phyloP scores from a whole-genome alignment of 1,140 invertebrate species.

The Drosophila pachea region DNA sequence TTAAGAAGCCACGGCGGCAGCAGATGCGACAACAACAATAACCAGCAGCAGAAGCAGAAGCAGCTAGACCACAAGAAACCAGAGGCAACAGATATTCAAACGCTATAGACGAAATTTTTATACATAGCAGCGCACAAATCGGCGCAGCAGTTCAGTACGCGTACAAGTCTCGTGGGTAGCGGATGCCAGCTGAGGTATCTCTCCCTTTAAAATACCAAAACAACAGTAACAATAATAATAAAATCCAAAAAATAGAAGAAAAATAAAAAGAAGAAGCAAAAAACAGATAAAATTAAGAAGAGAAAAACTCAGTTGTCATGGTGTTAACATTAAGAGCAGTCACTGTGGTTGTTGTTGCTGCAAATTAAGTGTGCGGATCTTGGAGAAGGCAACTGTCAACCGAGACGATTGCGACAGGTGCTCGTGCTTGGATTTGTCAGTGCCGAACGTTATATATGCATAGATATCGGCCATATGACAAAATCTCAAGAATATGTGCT shows the following conservation, averaged over 20 bases:
- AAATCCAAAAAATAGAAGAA: not conserved
- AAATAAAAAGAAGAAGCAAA: constrained; percentile 14
- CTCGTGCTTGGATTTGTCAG: constrained; percentile 29
- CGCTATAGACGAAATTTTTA: constrained; percentile 70
- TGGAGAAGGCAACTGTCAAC: constrained; percentile 35
- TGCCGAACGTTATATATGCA: constrained; percentile 1
- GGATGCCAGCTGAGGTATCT: constrained; percentile 75
- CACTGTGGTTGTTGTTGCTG: constrained; percentile 32
- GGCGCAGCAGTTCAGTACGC: constrained; percentile 74
- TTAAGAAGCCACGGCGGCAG: constrained; percentile 3
- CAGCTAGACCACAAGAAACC: constrained; percentile 22
- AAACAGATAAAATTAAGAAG: constrained; percentile 10
- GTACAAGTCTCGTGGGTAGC: constrained; percentile 78
- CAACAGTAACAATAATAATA: constrained; percentile 36
- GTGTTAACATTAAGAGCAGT: constrained; percentile 65
- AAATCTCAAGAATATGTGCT: constrained; percentile 20
- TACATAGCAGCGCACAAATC: constrained; percentile 72
- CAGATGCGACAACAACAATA: constrained; percentile 34
- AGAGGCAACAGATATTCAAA: constrained; percentile 2
- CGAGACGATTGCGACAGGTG: constrained; percentile 68
- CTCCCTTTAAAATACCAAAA: constrained; percentile 19
- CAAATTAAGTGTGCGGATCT: constrained; percentile 63
- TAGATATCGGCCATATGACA: not conserved
- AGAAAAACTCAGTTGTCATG: constrained; percentile 65
- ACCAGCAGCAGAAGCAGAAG: constrained; percentile 11